A percentile compares a stretch with the other conserved stretches of the same genome.
Evolutionary conservation across 2,797 vertebrate genomes (phyloP).

Genomic region (Yasuhikotakia modesta): DNA sequence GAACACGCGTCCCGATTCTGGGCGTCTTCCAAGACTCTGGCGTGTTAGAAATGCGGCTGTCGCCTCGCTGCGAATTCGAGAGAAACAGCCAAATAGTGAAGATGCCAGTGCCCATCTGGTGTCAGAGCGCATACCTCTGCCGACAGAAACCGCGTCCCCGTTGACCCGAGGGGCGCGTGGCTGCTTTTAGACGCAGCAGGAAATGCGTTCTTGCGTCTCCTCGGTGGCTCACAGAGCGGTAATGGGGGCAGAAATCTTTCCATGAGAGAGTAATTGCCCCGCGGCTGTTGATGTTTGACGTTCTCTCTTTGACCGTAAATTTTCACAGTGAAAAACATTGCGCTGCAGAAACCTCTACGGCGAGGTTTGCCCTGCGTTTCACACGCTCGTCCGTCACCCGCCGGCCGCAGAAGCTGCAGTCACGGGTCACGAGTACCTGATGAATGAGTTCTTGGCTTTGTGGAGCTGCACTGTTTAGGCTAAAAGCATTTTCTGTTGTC

Average conservation of each 20-base stretch:
- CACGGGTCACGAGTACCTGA: not conserved
- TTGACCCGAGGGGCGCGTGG: constrained; percentile 25
- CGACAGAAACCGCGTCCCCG: constrained; percentile 21
- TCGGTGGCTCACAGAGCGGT: not conserved
- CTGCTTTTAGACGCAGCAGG: constrained; percentile 44
- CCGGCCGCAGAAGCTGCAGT: not conserved
- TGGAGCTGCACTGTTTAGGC: constrained; percentile 32
- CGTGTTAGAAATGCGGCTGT: not conserved
- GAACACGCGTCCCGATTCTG: no score
- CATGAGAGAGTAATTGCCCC: constrained; percentile 1
- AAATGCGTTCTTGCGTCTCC: constrained; percentile 34
- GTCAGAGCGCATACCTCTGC: constrained; percentile 29
- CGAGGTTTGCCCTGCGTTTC: not conserved
- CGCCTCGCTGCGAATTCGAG: constrained; percentile 14
- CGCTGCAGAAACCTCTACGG: not conserved
- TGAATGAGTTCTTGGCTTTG: constrained; percentile 1
- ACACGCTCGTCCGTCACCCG: not conserved
- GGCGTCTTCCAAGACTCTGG: not conserved
- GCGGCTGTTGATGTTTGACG: constrained; percentile 20
- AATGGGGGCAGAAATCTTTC: constrained; percentile 23
- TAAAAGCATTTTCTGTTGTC: constrained; percentile 31
- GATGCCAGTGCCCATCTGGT: constrained; percentile 54
- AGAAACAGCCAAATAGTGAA: constrained; percentile 41
- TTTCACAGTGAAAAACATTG: not conserved
- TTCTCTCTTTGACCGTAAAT: not conserved